These are phyloP conservation scores for Vombatus ursinus DNA, from an alignment of 2,113 vertebrate genomes.

Conservation along the genomic window DNA sequence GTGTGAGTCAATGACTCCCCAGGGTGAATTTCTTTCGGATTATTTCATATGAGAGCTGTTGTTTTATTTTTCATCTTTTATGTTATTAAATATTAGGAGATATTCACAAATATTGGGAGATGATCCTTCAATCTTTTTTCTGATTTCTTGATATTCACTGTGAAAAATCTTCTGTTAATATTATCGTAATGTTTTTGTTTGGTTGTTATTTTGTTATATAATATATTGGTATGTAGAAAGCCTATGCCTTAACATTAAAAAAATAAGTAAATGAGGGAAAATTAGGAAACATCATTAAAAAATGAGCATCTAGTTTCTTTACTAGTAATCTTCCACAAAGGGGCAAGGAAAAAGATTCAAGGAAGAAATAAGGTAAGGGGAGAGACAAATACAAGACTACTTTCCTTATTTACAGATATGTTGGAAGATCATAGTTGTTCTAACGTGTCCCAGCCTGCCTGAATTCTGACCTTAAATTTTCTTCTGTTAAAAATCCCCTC, in stretches of 20 bases:
- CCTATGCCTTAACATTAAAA: not conserved
- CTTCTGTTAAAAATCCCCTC: not conserved
- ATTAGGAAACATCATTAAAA: not conserved
- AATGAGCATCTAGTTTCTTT: not conserved
- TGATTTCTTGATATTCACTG: not conserved
- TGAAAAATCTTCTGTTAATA: not conserved
- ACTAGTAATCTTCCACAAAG: not conserved
- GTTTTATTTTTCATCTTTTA: not conserved
- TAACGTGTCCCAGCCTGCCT: not conserved
- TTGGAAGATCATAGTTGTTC: not conserved
- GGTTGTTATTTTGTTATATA: not conserved
- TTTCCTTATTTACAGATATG: not conserved
- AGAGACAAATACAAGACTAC: not conserved
- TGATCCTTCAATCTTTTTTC: not conserved
- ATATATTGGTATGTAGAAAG: not conserved
- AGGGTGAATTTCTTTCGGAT: not conserved
- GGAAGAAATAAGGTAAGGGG: not conserved
- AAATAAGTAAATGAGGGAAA: not conserved
- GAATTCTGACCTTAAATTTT: not conserved
- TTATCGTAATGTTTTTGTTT: not conserved
- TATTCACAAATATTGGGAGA: not conserved
- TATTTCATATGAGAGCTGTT: not conserved
- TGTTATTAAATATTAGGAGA: not conserved
- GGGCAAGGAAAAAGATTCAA: not conserved
- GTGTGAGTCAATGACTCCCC: not conserved